Percentiles rank a stretch among this genome's conserved stretches.
These are phyloP conservation scores for Harpagus bidentatus DNA, from an alignment of 2,113 vertebrate species.

Conservation along the genomic window DNA sequence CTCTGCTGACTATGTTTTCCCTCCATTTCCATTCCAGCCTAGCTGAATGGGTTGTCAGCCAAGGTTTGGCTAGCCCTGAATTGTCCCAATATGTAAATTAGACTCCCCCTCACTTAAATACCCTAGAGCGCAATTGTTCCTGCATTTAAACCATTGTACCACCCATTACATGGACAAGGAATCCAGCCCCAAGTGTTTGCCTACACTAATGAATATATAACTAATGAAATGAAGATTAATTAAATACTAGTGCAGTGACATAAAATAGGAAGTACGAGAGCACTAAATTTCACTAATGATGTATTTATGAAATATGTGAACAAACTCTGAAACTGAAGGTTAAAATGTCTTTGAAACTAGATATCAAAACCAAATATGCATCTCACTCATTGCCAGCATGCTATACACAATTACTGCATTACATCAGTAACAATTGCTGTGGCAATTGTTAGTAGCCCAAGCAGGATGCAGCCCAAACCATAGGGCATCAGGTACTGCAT, in stretches of 20 bases:
- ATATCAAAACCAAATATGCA: not conserved
- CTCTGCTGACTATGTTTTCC: not conserved
- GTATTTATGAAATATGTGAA: not conserved
- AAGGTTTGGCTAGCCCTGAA: not conserved
- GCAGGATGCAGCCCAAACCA: not conserved
- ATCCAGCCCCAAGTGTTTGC: not conserved
- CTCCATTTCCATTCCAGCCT: not conserved
- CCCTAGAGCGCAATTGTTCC: not conserved
- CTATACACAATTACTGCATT: not conserved
- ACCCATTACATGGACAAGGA: not conserved
- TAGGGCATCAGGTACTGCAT: not conserved
- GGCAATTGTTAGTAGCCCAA: not conserved
- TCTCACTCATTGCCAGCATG: not conserved
- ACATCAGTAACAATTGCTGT: not conserved
- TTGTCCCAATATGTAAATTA: not conserved
- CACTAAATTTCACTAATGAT: not conserved
- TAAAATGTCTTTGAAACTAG: not conserved
- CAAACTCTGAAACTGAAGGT: not conserved
- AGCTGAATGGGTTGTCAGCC: not conserved
- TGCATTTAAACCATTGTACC: not conserved
- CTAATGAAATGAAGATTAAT: slow-evolving; percentile 30
- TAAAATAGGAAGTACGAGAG: not conserved
- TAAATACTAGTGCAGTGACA: not conserved
- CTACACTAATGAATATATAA: not conserved
- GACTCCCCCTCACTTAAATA: not conserved